phyloP scores from a whole-genome alignment of 2,113 vertebrate genomes.

The Rallus limicola region DNA sequence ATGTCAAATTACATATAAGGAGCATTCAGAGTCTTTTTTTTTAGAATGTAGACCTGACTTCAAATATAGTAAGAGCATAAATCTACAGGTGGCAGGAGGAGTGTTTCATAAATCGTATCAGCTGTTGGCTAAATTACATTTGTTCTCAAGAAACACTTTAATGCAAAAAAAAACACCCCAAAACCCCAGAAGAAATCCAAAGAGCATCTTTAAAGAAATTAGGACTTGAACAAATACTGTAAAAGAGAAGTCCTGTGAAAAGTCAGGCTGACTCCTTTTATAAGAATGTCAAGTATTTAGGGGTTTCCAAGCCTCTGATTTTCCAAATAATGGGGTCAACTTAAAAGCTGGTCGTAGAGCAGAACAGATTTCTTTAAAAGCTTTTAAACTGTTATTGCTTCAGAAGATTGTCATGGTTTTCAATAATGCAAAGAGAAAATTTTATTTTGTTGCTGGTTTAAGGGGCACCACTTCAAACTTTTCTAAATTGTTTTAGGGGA shows the following conservation, averaged over 20 bases:
- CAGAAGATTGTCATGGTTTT: slow-evolving; percentile 78
- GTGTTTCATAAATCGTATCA: not conserved
- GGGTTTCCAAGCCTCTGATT: slow-evolving; percentile 63
- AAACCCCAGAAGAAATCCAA: not conserved
- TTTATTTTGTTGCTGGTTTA: slow-evolving; percentile 78
- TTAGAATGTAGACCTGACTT: not conserved
- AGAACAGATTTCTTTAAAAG: slow-evolving; percentile 76
- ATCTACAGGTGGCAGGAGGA: not conserved
- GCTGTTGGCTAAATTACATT: not conserved
- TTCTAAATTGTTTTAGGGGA: slow-evolving; percentile 65
- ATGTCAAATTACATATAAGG: not conserved
- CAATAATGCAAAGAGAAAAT: slow-evolving; percentile 71
- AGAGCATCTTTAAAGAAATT: slow-evolving; percentile 3
- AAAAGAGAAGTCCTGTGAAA: slow-evolving; percentile 43
- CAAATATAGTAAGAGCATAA: not conserved
- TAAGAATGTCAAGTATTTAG: slow-evolving; percentile 68
- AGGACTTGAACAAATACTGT: slow-evolving; percentile 46
- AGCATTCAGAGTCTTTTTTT: not conserved
- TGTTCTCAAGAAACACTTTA: not conserved
- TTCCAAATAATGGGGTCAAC: slow-evolving; percentile 62
- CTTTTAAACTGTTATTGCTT: slow-evolving; percentile 73
- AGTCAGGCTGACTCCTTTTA: slow-evolving; percentile 59
- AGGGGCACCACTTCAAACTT: slow-evolving; percentile 74
- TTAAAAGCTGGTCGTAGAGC: slow-evolving; percentile 70
- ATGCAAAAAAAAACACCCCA: not conserved